Evolutionary conservation across 2,113 vertebrate species (phyloP).

Genomic region (Aphelocoma coerulescens): DNA sequence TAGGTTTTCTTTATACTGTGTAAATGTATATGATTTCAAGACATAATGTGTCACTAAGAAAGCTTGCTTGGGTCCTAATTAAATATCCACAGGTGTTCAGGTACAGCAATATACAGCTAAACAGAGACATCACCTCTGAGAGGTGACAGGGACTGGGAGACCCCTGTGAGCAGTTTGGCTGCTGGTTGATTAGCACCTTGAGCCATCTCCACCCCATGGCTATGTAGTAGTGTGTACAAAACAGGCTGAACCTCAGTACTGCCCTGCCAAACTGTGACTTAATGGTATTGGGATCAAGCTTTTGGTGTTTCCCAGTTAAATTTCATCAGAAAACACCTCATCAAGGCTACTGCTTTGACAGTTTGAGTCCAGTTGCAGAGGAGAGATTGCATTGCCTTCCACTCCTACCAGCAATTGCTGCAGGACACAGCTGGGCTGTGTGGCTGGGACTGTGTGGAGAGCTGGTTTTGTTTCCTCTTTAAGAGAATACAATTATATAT

Average conservation of each 20-base stretch:
- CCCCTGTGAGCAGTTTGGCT: neutral
- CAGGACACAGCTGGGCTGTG: accelerated
- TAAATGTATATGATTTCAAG: neutral
- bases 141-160: neutral
- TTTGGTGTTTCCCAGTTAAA: neutral
- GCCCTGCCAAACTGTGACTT: neutral
- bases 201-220: neutral
- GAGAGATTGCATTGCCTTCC: neutral
- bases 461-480: neutral
- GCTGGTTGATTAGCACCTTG: accelerated
- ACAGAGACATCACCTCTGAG: neutral
- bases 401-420: neutral
- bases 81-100: neutral
- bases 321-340: neutral
- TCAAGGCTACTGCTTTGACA: neutral
- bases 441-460: neutral
- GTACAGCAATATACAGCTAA: neutral
- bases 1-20: neutral
- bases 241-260: neutral
- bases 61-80: neutral
- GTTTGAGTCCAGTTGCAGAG: neutral
- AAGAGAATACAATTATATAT: accelerated
- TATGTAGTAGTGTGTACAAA: neutral
- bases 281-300: neutral
- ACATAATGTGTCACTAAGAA: neutral